Evolutionary conservation across 2,888 invertebrate genomes (phyloP), one percentile per base, ranked within the genome.

Genomic region (Apamea anceps): DNA sequence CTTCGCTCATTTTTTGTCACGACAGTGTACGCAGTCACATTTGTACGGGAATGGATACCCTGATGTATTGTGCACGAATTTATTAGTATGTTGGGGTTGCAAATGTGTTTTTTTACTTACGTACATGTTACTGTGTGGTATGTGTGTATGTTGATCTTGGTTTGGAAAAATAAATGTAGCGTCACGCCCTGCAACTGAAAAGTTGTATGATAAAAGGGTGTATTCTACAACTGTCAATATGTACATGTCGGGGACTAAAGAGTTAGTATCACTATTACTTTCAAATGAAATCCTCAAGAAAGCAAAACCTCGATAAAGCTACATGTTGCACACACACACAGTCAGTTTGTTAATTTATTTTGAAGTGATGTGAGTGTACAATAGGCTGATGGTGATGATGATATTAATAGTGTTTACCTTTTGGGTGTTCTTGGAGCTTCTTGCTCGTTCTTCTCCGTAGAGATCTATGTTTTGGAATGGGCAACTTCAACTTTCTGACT

Each of bases 1-100:
- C 89, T 90, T 86, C 75, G 77, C 87, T 85, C 90, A 90, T 92
- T 93, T 91, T 79, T 91, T 91, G 85, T 87, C 81, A 84, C 79
- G 77, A 72, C 78, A 77, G 78, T 80, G 80, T 87, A 77, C 80
- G 79, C 45, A 81, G 78, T 79, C 65, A 85, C 82, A 85, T 88
- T 84, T 78, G 67, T 88, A 78, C 65, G 62, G 73, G 66, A 60
- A 85, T 75, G 68, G 72, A 83, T 83, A 80, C 62, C 70, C 54
- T 73, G 81, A 82, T 60, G 80, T 87, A 90, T 88, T 88, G 85
- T 79, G 51, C 75, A 65, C 79, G 76, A 79, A 88, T 87, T 89
- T 90, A 89, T 89, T 89, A 90, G 81, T 77, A 67, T 63, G 67
- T 68, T 67, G 76, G n/a, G 74, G 79, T 76, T 82, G 87, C 62